Conservation (phyloP, 2,797 vertebrate species). For the Thripadectes ignobilis region DNA sequence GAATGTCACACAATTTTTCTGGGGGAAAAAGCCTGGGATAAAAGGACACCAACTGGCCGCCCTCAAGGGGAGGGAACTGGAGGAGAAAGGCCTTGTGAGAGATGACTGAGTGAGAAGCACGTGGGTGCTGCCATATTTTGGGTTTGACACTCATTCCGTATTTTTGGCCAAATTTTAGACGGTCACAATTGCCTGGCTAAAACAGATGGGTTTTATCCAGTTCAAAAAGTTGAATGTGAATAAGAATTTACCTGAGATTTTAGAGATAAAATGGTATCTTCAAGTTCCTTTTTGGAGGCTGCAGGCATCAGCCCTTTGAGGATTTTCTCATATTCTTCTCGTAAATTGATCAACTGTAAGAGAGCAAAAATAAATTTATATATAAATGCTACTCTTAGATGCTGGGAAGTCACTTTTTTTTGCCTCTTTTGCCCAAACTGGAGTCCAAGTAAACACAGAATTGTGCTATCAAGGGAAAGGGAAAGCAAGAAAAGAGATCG, state of each 20-base stretch:
- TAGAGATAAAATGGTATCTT: slow-evolving; percentile 92
- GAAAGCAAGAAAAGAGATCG: background rate
- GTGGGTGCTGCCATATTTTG: background rate
- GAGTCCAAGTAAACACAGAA: background rate
- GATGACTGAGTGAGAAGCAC: background rate
- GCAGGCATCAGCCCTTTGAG: slow-evolving; percentile 92
- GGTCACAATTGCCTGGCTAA: background rate
- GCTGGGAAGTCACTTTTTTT: background rate
- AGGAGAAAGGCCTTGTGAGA: background rate
- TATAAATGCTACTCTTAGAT: background rate
- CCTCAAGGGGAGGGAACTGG: background rate
- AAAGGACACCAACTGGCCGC: background rate
- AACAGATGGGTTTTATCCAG: background rate
- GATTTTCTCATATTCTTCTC: slow-evolving; percentile 87
- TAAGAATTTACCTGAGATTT: slow-evolving; percentile 88
- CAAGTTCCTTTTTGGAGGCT: slow-evolving; percentile 86
- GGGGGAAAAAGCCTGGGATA: background rate
- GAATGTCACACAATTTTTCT: background rate
- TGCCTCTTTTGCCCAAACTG: background rate
- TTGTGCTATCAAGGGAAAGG: background rate
- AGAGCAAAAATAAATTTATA: background rate
- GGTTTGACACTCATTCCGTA: background rate
- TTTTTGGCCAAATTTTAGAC: background rate
- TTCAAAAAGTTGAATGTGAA: background rate
- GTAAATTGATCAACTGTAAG: slow-evolving; percentile 84